Conservation (phyloP, 2,113 vertebrate species). For the Sorex araneus region DNA sequence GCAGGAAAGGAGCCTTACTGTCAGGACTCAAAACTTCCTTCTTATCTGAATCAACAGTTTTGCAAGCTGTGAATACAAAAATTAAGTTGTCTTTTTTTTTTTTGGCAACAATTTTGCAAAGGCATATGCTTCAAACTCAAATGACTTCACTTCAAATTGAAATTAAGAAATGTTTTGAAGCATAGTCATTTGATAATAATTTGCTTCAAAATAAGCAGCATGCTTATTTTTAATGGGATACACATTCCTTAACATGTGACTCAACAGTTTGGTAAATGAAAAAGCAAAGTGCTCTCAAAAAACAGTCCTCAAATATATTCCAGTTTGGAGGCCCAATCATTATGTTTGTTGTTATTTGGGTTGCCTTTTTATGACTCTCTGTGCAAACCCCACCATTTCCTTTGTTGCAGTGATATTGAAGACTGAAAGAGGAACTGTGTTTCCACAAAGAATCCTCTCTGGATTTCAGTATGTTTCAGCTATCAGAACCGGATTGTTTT, state of each 20-base stretch:
- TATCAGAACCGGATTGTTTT: conserved; percentile 87
- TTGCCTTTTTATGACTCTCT: conserved; percentile 49
- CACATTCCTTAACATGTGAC: conserved; percentile 85
- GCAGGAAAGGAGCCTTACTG: conserved; percentile 52
- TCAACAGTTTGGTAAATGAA: conserved; percentile 80
- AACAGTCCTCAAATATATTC: conserved; percentile 81
- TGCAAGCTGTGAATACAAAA: conserved; percentile 80
- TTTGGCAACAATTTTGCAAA: conserved; percentile 86
- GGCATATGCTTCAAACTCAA: conserved; percentile 90
- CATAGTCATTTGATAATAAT: conserved; percentile 89
- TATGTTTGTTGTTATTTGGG: conserved; percentile 75
- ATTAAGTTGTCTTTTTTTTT: conserved; percentile 82
- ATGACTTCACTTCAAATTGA: conserved; percentile 89
- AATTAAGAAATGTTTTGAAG: conserved; percentile 89
- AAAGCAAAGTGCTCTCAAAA: conserved; percentile 82
- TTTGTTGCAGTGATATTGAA: conserved; percentile 84
- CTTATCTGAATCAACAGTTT: conserved; percentile 77
- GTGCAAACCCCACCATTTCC: conserved; percentile 81
- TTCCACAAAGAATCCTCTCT: conserved; percentile 83
- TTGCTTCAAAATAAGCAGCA: conserved; percentile 88
- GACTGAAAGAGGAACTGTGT: conserved; percentile 82
- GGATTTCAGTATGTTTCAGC: conserved; percentile 83
- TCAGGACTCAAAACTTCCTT: conserved; percentile 61
- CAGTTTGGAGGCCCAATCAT: conserved; percentile 41
- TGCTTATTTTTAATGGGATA: conserved; percentile 86